Evolutionary conservation across 1,140 invertebrate species (phyloP), one percentile per base, ranked within the genome.

Genomic region (Hycleus cichorii): DNA sequence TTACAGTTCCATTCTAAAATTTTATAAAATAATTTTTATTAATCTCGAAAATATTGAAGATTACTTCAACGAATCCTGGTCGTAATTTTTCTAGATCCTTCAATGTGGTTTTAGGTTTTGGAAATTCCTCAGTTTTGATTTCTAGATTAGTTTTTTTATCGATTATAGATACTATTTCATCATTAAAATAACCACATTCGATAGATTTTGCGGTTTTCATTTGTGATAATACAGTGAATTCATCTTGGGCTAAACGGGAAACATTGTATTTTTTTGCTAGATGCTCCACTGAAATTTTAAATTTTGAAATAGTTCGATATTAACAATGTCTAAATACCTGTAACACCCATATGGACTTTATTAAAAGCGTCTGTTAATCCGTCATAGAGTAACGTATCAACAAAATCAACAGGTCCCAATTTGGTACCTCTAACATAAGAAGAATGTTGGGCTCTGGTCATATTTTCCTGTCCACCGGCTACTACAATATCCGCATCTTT

Each of bases 401-500:
- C 62, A 55, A 93, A 64, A 44, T 74, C 74, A 7, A 74, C 74
- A 69, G 85, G 70, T 18, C 91, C 91, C 74, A 91, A 78, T 76
- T 89, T 91, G 0, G 81, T 64, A 39, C 85, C 86, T 57, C 91
- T 78, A 52, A 93, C 62, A 59, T 83, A 73, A 47, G 83, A 74
- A 25, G 79, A 79, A 74, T 95, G 91, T 5, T 86, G 87, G 4
- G 89, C 82, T 71, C 83, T 78, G 58, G 86, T 90, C 92, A 95
- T 95, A 64, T 74, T 88, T 76, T 95, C 92, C 76, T 91, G 88
- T 1, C 92, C 92, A 39, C 90, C 91, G 68, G 85, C 86, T 43
- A 94, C 79, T 3, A 92, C 81, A 49, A 93, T 76, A 12, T 81
- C 74, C 38, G 81, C 77, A 69, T 92, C 88, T 2, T 85, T 88